Base-by-base conservation (phyloP, 2,113 vertebrate species). In the Cynocephalus volans region DNA sequence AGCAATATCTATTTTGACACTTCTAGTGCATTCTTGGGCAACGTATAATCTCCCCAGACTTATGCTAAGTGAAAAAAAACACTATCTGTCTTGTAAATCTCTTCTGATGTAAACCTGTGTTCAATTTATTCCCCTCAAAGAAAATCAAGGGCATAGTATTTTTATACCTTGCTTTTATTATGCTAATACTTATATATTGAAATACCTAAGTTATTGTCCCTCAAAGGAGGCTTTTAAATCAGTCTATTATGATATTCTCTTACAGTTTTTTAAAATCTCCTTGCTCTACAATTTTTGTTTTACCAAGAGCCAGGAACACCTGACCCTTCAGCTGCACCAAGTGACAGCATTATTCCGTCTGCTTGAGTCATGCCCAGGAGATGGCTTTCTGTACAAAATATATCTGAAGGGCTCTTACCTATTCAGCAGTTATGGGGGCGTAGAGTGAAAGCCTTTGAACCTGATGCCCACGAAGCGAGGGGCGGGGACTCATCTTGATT, bases 151-250 rank as follows among this genome's bases (percentile, higher is more conserved):
- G 31, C 62, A 79, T 31, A 28, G 1, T 65, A 81, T 28, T 85
- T 92, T 84, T 54, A 83, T 54, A 85, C 52, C 77, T 52, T 73
- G 28, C 28, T 80, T 94, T 96, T 69, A 80, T 86, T 65, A 80
- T 45, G 41, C 11, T 75, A 85, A 85, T 65, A 56, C 8, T 56
- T 81, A 45, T 10, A 31, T 33, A 50, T 5, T 60, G 50, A 72
- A 93, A 93, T 54, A 75, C 41, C 50, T 31, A 36, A 54, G 31
- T 6, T 41, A 64, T 31, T 31, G 58, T 58, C 6, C 31, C 60
- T 18, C 28, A 50, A 65, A 95, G 31, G 56, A 91, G 58, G 86
- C 28, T 87, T 96, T 88, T 70, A 70, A 62, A 70, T 70, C 24
- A 24, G 33, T 36, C 52, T 45, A 26, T 64, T 81, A 65, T 45